phyloP scores from a whole-genome alignment of 2,113 vertebrate genomes.

The Ondatra zibethicus region DNA sequence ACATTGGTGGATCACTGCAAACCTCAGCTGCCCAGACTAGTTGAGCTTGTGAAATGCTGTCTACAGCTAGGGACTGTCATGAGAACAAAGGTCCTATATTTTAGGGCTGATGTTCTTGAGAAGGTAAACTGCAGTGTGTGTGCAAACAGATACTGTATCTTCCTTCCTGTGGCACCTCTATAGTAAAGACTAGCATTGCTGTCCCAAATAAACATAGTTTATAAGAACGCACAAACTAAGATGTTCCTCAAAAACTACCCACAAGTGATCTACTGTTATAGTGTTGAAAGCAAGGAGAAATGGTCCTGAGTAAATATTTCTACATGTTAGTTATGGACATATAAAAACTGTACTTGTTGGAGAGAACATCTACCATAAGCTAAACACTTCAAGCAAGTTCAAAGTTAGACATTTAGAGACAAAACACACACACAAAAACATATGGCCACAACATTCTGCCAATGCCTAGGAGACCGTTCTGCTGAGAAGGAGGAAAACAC shows the following conservation, averaged over 20 bases:
- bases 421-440: conserved; percentile 25
- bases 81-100: not conserved
- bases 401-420: conserved; percentile 40
- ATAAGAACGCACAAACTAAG: not conserved
- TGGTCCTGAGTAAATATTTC: not conserved
- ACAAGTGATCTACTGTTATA: not conserved
- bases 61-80: not conserved
- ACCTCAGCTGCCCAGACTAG: not conserved
- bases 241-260: not conserved
- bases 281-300: conserved; percentile 10
- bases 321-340: not conserved
- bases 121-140: not conserved
- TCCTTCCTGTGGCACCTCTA: not conserved
- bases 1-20: not conserved
- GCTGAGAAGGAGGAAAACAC: not conserved
- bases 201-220: not conserved
- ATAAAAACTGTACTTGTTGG: conserved; percentile 18
- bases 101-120: not conserved
- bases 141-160: not conserved
- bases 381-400: conserved; percentile 30
- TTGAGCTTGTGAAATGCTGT: not conserved
- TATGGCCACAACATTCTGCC: conserved; percentile 60
- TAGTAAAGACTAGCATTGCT: not conserved
- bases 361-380: conserved; percentile 52
- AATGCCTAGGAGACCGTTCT: not conserved